Percentiles rank a stretch among this genome's conserved stretches.
Conservation (phyloP, 2,888 invertebrate species). For the Deilephila porcellus region DNA sequence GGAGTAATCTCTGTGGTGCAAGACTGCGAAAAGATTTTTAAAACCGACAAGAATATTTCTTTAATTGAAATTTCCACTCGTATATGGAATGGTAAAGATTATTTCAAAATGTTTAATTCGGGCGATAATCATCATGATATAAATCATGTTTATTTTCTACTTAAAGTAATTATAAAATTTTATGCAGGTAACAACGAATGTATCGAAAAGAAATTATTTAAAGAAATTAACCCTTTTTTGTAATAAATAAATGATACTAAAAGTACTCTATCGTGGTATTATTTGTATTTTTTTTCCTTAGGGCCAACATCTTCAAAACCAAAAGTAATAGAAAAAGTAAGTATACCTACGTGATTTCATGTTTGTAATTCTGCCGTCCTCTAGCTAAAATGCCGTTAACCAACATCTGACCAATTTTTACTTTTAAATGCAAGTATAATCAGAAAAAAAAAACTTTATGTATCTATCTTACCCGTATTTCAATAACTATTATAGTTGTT, state of each 20-base stretch:
- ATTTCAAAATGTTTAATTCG: not conserved
- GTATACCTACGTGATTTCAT: not conserved
- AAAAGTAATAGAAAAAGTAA: not conserved
- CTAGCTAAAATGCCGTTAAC: too few relatives aligned
- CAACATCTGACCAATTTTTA: too few relatives aligned
- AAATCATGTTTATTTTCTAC: slow-evolving; percentile 27
- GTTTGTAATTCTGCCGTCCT: too few relatives aligned
- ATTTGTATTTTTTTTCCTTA: not conserved
- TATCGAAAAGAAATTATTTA: not conserved
- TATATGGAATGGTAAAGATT: not conserved
- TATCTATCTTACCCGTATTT: too few relatives aligned
- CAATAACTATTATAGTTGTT: too few relatives aligned
- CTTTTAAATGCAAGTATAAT: too few relatives aligned
- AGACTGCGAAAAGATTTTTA: slow-evolving; percentile 52
- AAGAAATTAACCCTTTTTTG: not conserved
- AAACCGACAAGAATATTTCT: slow-evolving; percentile 53
- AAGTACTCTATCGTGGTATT: not conserved
- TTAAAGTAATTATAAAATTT: slow-evolving; percentile 4
- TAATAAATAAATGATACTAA: slow-evolving; percentile 1
- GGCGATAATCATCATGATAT: slow-evolving; percentile 4
- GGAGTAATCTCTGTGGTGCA: slow-evolving; percentile 45
- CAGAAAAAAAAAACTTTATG: too few relatives aligned
- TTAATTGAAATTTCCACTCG: not conserved
- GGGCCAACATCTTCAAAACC: not conserved
- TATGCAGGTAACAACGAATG: not conserved